Conservation (phyloP, 2,113 vertebrate species). For the human (Homo sapiens) region DNA sequence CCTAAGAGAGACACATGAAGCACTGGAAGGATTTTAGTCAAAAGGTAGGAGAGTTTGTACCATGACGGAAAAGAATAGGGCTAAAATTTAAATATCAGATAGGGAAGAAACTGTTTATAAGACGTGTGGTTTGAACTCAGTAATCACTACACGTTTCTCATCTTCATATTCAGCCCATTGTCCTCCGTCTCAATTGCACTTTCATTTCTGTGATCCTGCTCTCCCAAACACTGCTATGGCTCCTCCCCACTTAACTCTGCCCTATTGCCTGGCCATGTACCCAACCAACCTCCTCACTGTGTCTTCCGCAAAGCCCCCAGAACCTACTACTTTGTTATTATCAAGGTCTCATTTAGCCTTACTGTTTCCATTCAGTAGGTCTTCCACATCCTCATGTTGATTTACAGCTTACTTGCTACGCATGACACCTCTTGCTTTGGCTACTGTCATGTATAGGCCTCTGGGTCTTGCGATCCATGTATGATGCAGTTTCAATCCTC, state of each 20-base stretch:
- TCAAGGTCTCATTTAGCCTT: neutral
- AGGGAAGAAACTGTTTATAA: neutral
- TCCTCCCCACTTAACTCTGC: neutral
- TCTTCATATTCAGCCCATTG: neutral
- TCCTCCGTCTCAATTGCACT: neutral
- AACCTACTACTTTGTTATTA: neutral
- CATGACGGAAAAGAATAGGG: neutral
- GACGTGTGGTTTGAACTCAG: neutral
- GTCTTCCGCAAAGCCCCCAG: neutral
- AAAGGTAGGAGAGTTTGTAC: neutral
- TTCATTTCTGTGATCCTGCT: neutral
- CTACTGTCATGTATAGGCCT: neutral
- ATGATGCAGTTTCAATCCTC: neutral
- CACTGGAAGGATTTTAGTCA: neutral
- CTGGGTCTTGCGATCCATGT: neutral
- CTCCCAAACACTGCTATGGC: accelerated
- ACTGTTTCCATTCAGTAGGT: neutral
- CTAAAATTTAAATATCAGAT: neutral
- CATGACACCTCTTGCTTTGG: neutral
- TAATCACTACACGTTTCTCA: neutral
- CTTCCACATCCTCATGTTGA: neutral
- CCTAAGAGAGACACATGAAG: neutral
- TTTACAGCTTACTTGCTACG: neutral
- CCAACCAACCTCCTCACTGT: neutral
- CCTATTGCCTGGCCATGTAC: neutral